These are phyloP conservation scores for Orientallactaga sibirica DNA, from an alignment of 2,797 vertebrate genomes.

Conservation along the genomic window DNA sequence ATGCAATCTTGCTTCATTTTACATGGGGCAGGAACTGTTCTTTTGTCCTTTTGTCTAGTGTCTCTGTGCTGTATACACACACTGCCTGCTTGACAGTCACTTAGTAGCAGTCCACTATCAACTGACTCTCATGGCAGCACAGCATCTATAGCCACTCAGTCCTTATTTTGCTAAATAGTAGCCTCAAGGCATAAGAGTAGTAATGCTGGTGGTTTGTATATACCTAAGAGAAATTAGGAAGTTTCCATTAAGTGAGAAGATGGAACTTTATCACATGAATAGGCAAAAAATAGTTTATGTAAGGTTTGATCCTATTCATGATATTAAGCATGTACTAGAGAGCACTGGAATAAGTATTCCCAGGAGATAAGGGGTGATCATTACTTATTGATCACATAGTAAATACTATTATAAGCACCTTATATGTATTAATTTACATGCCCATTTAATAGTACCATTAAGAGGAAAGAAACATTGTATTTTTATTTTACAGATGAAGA, in stretches of 20 bases:
- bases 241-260: not conserved
- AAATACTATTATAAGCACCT: constrained; percentile 41
- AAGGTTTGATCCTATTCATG: not conserved
- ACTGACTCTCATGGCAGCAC: not conserved
- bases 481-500: not conserved
- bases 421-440: not conserved
- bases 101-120: not conserved
- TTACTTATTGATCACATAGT: not conserved
- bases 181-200: not conserved
- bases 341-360: not conserved
- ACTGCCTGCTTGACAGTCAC: not conserved
- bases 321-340: not conserved
- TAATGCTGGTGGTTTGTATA: not conserved
- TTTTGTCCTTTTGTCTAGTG: not conserved
- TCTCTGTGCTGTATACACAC: not conserved
- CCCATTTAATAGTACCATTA: not conserved
- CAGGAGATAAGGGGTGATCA: not conserved
- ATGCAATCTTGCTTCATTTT: not conserved
- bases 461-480: not conserved
- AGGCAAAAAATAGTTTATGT: not conserved
- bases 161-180: not conserved
- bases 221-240: not conserved
- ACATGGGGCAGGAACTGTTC: not conserved
- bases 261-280: not conserved
- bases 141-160: not conserved